These are phyloP conservation scores for Hippoglossus stenolepis DNA, from an alignment of 2,113 vertebrate genomes.

Conservation along the genomic window DNA sequence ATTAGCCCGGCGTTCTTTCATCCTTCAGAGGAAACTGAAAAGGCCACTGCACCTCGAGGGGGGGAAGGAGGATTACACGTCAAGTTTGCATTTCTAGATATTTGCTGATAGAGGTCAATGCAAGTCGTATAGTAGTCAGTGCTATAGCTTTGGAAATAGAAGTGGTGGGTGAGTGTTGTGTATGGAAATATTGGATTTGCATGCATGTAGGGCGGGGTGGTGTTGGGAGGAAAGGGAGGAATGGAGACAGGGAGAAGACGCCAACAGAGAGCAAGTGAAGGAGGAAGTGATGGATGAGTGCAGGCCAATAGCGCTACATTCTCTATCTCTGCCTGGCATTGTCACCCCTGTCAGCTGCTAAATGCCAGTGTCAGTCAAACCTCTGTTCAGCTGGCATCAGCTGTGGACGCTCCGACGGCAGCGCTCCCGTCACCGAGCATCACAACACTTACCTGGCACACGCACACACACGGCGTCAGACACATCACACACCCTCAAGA, in stretches of 20 bases:
- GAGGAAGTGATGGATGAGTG: slow-evolving; percentile 64
- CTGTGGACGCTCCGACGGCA: slow-evolving; percentile 23
- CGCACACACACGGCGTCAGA: neutral
- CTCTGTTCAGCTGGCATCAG: slow-evolving; percentile 69
- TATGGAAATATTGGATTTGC: slow-evolving; percentile 6
- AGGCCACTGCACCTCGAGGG: slow-evolving; percentile 47
- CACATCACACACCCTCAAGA: neutral
- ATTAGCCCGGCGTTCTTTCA: slow-evolving; percentile 20
- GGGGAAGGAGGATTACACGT: slow-evolving; percentile 11
- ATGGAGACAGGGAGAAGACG: slow-evolving; percentile 17
- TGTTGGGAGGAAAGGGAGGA: neutral
- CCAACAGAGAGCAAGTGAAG: slow-evolving; percentile 26
- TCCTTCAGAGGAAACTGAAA: slow-evolving; percentile 23
- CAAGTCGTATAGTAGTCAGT: neutral
- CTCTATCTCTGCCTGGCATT: slow-evolving; percentile 75
- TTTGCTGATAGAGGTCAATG: slow-evolving; percentile 42
- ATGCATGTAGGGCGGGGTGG: neutral
- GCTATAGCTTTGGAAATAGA: neutral
- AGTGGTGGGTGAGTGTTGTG: neutral
- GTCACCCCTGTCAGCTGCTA: slow-evolving; percentile 72
- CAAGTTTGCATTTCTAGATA: slow-evolving; percentile 47
- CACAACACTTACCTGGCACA: slow-evolving; percentile 56
- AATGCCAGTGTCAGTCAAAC: slow-evolving; percentile 80
- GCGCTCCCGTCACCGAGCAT: slow-evolving; percentile 29
- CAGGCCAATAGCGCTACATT: slow-evolving; percentile 69